Evolutionary conservation across 2,797 vertebrate genomes (phyloP).

Genomic region (Cirrhinus mrigala): DNA sequence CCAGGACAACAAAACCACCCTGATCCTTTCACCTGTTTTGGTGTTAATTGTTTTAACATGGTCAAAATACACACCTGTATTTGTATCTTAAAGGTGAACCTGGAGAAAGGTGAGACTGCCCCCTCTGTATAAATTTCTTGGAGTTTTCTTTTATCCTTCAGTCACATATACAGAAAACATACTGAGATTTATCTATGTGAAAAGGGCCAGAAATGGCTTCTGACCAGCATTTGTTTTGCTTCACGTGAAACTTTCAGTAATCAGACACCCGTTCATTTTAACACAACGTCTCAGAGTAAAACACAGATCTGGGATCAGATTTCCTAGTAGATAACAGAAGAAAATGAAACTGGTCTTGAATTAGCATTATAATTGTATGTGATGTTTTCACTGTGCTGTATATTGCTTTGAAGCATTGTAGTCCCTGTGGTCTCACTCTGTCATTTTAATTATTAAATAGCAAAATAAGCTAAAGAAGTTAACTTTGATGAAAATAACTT

Average conservation of each 20-base stretch:
- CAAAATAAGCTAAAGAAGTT: not conserved
- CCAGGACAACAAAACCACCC: conserved; percentile 21
- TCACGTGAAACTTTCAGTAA: not conserved
- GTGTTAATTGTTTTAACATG: conserved; percentile 2
- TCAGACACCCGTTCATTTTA: conserved; percentile 13
- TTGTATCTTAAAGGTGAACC: conserved; percentile 1
- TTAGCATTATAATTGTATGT: not conserved
- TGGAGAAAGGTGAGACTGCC: conserved; percentile 13
- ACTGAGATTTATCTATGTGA: not conserved
- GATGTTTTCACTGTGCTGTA: not conserved
- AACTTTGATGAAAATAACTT: not conserved
- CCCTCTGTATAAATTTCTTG: not conserved
- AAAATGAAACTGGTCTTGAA: not conserved
- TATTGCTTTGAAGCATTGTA: not conserved
- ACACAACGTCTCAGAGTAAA: not conserved
- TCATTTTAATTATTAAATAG: not conserved
- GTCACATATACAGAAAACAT: not conserved
- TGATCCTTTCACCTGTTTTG: conserved; percentile 21
- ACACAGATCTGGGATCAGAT: not conserved
- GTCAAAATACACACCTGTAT: conserved; percentile 23
- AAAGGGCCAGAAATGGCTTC: not conserved
- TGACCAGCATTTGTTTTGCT: conserved; percentile 1
- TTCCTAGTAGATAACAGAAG: not conserved
- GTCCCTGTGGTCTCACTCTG: not conserved
- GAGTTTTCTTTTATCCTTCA: not conserved